A percentile compares a stretch with the other conserved stretches of the same genome.
phyloP scores from a whole-genome alignment of 2,113 vertebrate genomes.

The Dromaius novaehollandiae region DNA sequence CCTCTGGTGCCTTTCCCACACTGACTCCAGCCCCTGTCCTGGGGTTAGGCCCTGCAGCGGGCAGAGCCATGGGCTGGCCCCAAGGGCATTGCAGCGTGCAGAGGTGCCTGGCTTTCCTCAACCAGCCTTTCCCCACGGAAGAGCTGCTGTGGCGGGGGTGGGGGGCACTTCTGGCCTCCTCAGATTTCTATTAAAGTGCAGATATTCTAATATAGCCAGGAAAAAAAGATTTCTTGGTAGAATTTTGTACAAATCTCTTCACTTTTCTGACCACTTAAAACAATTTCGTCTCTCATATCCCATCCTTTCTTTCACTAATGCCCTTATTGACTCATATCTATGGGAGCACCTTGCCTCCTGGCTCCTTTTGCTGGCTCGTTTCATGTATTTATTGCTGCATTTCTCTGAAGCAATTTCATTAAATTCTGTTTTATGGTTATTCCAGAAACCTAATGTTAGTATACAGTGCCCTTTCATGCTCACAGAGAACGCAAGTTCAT shows the following conservation, averaged over 20 bases:
- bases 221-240: not conserved
- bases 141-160: fast-evolving
- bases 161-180: not conserved
- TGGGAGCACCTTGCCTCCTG: slow-evolving; percentile 38
- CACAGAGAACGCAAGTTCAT: not conserved
- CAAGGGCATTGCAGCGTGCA: no score
- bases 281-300: not conserved
- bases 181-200: not conserved
- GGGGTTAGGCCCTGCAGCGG: no score
- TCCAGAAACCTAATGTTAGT: not conserved
- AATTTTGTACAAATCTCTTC: not conserved
- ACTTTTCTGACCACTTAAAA: not conserved
- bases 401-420: slow-evolving; percentile 58
- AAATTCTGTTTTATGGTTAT: slow-evolving; percentile 36
- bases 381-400: slow-evolving; percentile 27
- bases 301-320: slow-evolving; percentile 1
- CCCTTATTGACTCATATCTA: slow-evolving; percentile 20
- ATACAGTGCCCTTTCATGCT: slow-evolving; percentile 4
- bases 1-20: not conserved
- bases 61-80: no score
- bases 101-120: not conserved
- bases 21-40: no score
- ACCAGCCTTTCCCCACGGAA: not conserved
- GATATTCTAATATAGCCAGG: not conserved
- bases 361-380: slow-evolving; percentile 30